These are phyloP conservation scores for Siniperca obscura DNA, from an alignment of 2,797 vertebrate genomes.

Conservation along the genomic window DNA sequence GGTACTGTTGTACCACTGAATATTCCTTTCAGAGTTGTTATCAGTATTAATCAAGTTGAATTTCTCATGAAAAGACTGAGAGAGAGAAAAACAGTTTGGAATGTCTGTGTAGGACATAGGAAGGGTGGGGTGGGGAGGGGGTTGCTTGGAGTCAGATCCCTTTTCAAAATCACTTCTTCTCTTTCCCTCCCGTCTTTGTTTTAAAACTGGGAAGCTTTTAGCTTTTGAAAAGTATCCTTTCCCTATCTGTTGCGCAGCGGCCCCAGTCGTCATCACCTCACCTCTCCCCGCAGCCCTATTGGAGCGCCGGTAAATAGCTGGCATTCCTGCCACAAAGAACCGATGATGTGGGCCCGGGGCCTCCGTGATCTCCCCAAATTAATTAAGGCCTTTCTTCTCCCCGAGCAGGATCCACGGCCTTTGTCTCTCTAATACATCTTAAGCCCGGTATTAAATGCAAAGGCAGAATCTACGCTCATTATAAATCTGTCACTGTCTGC, in stretches of 20 bases:
- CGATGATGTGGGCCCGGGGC: conserved; percentile 82
- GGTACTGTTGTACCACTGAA: background rate
- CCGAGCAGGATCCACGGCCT: conserved; percentile 62
- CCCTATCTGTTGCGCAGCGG: conserved; percentile 82
- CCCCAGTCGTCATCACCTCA: conserved; percentile 88
- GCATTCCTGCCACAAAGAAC: conserved; percentile 88
- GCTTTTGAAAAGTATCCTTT: conserved; percentile 91
- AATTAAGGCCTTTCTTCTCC: conserved; percentile 85
- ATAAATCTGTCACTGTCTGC: conserved; percentile 82
- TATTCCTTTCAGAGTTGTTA: conserved; percentile 9
- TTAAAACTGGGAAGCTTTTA: conserved; percentile 92
- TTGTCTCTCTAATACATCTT: conserved; percentile 79
- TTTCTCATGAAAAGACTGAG: conserved; percentile 50
- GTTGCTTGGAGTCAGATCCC: conserved; percentile 71
- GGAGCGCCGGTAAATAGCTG: conserved; percentile 85
- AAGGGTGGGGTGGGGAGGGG: conserved; percentile 38
- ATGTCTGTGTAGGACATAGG: conserved; percentile 74
- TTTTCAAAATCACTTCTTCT: conserved; percentile 84
- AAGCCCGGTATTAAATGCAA: conserved; percentile 78
- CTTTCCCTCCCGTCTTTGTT: conserved; percentile 84
- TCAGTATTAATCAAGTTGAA: conserved; percentile 27
- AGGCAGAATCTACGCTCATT: conserved; percentile 70
- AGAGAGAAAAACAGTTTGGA: conserved; percentile 67
- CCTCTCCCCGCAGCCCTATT: conserved; percentile 78
- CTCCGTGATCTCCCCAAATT: conserved; percentile 84